Conservation (phyloP, 1,140 invertebrate genomes). For the Watersipora subatra region DNA sequence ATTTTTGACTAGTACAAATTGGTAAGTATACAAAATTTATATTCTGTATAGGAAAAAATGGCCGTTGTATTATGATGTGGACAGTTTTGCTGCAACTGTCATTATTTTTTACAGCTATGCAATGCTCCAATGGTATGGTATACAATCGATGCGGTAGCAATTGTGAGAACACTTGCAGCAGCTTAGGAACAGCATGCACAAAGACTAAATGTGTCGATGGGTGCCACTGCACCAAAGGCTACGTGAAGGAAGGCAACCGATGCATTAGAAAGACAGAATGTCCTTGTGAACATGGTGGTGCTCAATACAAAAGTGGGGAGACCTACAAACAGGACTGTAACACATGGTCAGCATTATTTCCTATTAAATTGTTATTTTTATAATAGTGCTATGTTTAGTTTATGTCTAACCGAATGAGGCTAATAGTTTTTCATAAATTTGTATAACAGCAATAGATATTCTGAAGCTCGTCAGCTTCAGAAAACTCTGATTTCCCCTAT, state of each 20-base stretch:
- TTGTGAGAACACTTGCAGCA: slow-evolving; percentile 55
- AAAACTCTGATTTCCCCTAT: no score
- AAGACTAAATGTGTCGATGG: slow-evolving; percentile 61
- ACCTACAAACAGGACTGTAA: slow-evolving; percentile 31
- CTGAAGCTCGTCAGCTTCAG: no score
- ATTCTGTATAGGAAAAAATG: no score
- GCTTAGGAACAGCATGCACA: slow-evolving; percentile 47
- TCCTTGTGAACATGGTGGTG: slow-evolving; percentile 24
- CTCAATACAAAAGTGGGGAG: slow-evolving; percentile 19
- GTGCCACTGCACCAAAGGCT: slow-evolving; percentile 66
- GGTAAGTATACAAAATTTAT: no score
- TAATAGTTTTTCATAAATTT: no score
- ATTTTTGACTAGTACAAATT: no score
- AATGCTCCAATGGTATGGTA: slow-evolving; percentile 60
- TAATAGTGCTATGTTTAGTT: no score
- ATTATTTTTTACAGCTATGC: slow-evolving; percentile 31
- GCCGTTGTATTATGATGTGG: no score
- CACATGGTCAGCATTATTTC: slow-evolving; percentile 36
- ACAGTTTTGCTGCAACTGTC: not conserved
- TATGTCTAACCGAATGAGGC: no score
- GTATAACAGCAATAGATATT: no score
- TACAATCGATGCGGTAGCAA: slow-evolving; percentile 65
- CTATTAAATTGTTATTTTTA: no score
- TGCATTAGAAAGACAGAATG: slow-evolving; percentile 27
- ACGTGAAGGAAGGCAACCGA: slow-evolving; percentile 32